phyloP scores from a whole-genome alignment of 2,888 invertebrate species.

The Luperina nickerlii region DNA sequence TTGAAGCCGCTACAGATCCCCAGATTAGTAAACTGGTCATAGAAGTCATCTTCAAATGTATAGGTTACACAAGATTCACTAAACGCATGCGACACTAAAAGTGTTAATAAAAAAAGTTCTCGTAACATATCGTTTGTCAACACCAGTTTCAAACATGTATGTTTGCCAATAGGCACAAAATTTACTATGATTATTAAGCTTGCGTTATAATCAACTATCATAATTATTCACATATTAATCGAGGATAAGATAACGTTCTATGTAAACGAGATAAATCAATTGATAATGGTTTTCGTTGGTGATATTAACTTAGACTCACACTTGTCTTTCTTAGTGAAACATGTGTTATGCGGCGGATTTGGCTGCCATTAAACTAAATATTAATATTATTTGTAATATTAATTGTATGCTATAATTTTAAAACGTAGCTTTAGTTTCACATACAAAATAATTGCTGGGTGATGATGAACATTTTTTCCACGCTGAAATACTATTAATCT shows the following conservation, averaged over 20 bases:
- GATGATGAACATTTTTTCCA: neutral
- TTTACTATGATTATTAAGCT: constrained; percentile 65
- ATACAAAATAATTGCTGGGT: neutral
- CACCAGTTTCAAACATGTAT: constrained; percentile 62
- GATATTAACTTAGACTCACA: constrained; percentile 37
- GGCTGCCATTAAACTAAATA: constrained; percentile 27
- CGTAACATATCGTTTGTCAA: constrained; percentile 59
- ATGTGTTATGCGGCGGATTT: constrained; percentile 33
- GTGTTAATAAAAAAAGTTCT: constrained; percentile 53
- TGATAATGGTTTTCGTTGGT: constrained; percentile 55
- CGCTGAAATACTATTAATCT: neutral
- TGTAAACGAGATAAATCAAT: constrained; percentile 65
- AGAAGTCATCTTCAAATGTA: constrained; percentile 73
- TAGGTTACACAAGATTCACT: constrained; percentile 74
- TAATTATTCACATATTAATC: constrained; percentile 66
- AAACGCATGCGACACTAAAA: constrained; percentile 61
- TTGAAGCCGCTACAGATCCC: constrained; percentile 58
- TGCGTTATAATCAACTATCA: constrained; percentile 67
- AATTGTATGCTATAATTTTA: neutral
- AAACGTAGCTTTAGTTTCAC: neutral
- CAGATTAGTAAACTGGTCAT: constrained; percentile 66
- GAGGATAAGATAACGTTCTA: constrained; percentile 72
- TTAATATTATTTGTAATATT: neutral
- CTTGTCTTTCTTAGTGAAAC: constrained; percentile 19
- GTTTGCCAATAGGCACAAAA: constrained; percentile 62